Conservation (phyloP, 2,797 vertebrate genomes). For the Molossus alvarezi region DNA sequence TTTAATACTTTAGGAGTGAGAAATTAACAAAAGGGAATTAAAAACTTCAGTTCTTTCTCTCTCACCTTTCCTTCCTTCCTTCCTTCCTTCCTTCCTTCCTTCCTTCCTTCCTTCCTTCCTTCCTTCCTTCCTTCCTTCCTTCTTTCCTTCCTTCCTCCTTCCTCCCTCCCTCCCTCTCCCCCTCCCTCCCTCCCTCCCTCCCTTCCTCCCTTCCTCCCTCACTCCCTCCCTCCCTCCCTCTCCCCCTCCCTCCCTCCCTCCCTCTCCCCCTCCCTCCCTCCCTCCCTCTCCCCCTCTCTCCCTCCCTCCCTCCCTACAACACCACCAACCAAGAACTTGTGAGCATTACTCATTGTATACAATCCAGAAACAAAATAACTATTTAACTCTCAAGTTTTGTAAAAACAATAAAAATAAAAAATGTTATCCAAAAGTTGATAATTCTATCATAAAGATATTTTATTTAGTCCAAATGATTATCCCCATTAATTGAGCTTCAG, state of each 20-base stretch:
- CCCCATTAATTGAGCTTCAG: conserved; percentile 72
- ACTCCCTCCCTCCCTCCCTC: no score
- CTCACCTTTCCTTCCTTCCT: not conserved
- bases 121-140: not conserved
- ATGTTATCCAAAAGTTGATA: conserved; percentile 77
- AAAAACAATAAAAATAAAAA: conserved; percentile 18
- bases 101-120: not conserved
- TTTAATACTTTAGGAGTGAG: not conserved
- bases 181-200: not conserved
- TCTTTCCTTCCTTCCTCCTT: no score
- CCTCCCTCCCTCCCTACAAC: not conserved
- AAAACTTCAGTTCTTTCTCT: not conserved
- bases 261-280: fast-evolving
- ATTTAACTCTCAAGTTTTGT: conserved; percentile 60
- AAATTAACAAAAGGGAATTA: not conserved
- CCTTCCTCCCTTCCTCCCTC: not conserved
- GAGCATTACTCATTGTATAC: conserved; percentile 11
- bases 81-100: not conserved
- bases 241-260: not conserved
- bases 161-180: no score
- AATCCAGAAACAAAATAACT: not conserved
- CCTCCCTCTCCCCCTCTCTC: no score
- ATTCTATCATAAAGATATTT: conserved; percentile 82
- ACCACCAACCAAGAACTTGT: not conserved
- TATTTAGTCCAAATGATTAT: conserved; percentile 80